These are phyloP conservation scores for Helogale parvula DNA, from an alignment of 2,113 vertebrate species.

Conservation along the genomic window DNA sequence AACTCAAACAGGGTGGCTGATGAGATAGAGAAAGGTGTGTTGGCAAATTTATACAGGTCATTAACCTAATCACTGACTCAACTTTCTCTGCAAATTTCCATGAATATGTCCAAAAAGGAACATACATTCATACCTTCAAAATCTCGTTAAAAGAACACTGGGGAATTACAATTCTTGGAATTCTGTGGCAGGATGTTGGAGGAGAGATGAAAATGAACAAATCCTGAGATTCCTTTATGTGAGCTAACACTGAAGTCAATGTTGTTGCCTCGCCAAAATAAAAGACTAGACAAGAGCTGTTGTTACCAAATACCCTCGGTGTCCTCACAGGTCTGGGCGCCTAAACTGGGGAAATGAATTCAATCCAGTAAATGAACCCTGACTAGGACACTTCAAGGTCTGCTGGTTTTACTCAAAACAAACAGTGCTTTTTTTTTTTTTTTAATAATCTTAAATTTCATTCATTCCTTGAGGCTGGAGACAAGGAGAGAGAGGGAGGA, in stretches of 20 bases:
- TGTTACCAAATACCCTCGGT: background rate
- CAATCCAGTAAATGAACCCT: constrained; percentile 3
- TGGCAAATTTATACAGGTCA: background rate
- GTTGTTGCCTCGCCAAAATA: background rate
- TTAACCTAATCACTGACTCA: constrained; percentile 26
- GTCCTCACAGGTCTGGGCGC: background rate
- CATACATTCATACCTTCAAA: constrained; percentile 26
- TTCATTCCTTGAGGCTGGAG: background rate
- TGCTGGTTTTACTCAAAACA: background rate
- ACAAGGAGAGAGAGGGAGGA: background rate
- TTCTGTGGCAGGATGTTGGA: background rate
- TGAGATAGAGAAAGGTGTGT: background rate
- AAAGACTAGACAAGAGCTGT: background rate
- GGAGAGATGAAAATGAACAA: background rate
- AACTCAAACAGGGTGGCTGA: background rate
- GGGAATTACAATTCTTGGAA: background rate
- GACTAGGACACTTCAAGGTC: background rate
- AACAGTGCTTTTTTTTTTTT: constrained; percentile 39
- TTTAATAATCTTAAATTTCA: constrained; percentile 19
- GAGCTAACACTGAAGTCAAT: background rate
- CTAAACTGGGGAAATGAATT: constrained; percentile 4
- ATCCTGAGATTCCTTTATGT: background rate
- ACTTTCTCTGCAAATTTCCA: constrained; percentile 32
- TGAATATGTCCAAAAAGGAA: background rate
- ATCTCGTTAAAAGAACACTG: background rate